Percentiles rank a stretch among this genome's conserved stretches.
Evolutionary conservation across 2,113 vertebrate species (phyloP).

Genomic region (Lagopus muta): DNA sequence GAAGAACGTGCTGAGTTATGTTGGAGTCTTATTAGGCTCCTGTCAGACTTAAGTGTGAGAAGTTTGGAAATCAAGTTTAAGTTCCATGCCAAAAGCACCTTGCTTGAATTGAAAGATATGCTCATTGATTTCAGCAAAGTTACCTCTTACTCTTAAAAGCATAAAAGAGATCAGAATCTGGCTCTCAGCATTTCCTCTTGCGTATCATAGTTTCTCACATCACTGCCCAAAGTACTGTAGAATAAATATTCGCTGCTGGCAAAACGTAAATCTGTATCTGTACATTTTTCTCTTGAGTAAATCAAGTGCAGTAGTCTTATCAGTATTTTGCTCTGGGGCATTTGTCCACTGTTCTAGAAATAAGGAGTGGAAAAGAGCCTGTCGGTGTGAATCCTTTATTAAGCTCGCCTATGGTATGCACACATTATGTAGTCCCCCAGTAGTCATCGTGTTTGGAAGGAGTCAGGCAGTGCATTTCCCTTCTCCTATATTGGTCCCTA

Average conservation of each 20-base stretch:
- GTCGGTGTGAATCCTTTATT: conserved; percentile 4
- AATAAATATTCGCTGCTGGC: conserved; percentile 33
- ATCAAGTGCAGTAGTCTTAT: not conserved
- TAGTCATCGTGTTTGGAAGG: not conserved
- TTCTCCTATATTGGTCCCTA: accelerated
- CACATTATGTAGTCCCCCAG: accelerated
- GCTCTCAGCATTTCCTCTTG: not conserved
- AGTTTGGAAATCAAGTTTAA: not conserved
- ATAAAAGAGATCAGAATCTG: not conserved
- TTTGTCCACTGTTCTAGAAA: conserved; percentile 30
- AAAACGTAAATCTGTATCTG: not conserved
- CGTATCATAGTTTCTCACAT: conserved; percentile 30
- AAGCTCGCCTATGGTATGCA: not conserved
- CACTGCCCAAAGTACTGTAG: not conserved
- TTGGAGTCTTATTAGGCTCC: not conserved
- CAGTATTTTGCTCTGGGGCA: not conserved
- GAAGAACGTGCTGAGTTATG: not conserved
- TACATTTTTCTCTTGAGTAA: conserved; percentile 21
- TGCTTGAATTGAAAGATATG: not conserved
- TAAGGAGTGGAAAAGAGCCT: conserved; percentile 22
- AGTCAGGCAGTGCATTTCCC: not conserved
- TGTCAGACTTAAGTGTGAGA: not conserved
- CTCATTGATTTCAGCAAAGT: not conserved
- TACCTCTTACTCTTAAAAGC: not conserved
- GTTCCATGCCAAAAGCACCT: not conserved